phyloP scores from a whole-genome alignment of 2,113 vertebrate genomes.

The Nesogale talazaci region DNA sequence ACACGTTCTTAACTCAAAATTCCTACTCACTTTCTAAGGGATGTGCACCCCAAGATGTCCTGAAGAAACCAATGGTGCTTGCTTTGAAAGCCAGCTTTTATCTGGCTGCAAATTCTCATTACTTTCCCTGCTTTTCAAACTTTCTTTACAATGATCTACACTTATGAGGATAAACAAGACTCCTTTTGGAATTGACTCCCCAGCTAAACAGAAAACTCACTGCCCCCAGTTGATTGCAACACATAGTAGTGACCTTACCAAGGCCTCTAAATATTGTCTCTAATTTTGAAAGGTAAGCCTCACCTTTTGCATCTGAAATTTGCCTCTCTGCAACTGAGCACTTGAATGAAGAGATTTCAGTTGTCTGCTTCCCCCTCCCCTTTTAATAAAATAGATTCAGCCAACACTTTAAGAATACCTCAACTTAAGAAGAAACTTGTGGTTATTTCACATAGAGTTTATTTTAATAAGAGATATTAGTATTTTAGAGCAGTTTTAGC shows the following conservation, averaged over 20 bases:
- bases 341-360: background rate
- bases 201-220: background rate
- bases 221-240: background rate
- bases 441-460: conserved; percentile 8
- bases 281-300: background rate
- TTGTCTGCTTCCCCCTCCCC: background rate
- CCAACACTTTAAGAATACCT: conserved; percentile 42
- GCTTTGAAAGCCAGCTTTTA: background rate
- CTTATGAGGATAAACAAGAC: background rate
- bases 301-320: background rate
- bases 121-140: background rate
- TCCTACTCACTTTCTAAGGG: accelerated
- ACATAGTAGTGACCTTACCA: background rate
- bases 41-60: accelerated
- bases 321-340: background rate
- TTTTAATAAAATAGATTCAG: background rate
- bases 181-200: background rate
- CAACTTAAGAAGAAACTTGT: background rate
- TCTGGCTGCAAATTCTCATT: background rate
- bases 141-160: background rate
- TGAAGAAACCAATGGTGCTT: accelerated
- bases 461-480: background rate
- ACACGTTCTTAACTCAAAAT: accelerated
- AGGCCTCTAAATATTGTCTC: background rate
- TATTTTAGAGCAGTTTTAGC: background rate